Evolutionary conservation across 2,113 vertebrate species (phyloP), one percentile per base, ranked within the genome.

Genomic region (Cyanistes caeruleus): DNA sequence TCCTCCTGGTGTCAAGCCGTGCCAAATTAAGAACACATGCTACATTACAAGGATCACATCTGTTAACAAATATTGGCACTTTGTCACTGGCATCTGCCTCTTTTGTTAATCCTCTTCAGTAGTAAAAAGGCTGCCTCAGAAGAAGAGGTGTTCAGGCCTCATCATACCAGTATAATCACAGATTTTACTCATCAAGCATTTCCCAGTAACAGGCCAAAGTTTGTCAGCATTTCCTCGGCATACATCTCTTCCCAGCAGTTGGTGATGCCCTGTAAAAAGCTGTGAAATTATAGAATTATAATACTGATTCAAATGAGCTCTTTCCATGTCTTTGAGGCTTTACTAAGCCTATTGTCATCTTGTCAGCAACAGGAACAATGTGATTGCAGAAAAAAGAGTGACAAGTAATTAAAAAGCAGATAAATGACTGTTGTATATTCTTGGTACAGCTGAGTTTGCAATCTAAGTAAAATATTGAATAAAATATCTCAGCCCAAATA

Each of bases 1-100:
- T 96, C 87, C 83, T 96, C 94, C 88, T 44, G 81, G 92, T 93
- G 97, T 97, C 84, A 83, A 96, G 89, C 93, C 97, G 94, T 93
- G 97, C 95, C 96, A 95, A 97, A 97, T 84, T 94, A 97, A 97
- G 94, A 96, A 95, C 85, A 95, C 95, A 97, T 97, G 93, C 94
- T 97, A 88, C 87, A 69, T 93, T 93, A 91, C 76, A 93, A 96
- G 88, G 93, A 84, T 92, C 79, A 51, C 78, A 92, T 95, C 96
- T 93, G 93, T 97, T 95, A 91, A 97, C 94, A 95, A 91, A 95
- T 87, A 93, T 80, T 95, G 94, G 93, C 88, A 87, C 93, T 88
- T 87, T 88, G 84, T 95, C 97, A 78, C 90, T 94, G 93, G 89
- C 91, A 85, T 95, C 95, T 92, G 90, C 87, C 94, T 96, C 88